A percentile compares a stretch with the other conserved stretches of the same genome.
Evolutionary conservation across 2,888 invertebrate genomes (phyloP).

Genomic region (Nezara viridula): DNA sequence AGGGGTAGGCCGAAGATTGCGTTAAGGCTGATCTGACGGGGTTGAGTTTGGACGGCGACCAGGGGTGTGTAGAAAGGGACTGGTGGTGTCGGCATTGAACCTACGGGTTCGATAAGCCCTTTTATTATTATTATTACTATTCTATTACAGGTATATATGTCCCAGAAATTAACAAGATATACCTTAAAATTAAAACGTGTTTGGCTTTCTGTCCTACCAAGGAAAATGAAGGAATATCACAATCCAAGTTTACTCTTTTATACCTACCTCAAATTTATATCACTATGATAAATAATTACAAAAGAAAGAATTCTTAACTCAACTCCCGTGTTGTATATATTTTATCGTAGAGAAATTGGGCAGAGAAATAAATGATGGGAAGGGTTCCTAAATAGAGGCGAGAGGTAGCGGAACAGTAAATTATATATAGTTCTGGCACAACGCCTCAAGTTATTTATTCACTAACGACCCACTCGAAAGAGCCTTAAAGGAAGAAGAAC

Average conservation of each 20-base stretch:
- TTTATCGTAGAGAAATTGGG: neutral
- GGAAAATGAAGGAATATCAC: neutral
- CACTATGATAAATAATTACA: neutral
- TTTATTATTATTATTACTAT: too few relatives aligned
- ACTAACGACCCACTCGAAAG: neutral
- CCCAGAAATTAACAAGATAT: too few relatives aligned
- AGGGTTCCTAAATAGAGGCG: neutral
- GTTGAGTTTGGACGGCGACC: too few relatives aligned
- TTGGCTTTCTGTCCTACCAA: neutral
- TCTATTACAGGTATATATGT: too few relatives aligned
- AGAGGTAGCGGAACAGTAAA: neutral
- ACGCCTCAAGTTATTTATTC: constrained; percentile 6
- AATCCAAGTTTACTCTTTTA: neutral
- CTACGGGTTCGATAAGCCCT: too few relatives aligned
- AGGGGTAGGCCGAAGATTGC: too few relatives aligned
- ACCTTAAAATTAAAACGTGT: too few relatives aligned
- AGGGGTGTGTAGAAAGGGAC: too few relatives aligned
- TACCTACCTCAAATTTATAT: neutral
- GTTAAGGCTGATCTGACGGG: too few relatives aligned
- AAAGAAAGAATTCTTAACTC: neutral
- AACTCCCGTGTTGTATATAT: neutral
- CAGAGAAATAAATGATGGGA: neutral
- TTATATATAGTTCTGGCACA: neutral
- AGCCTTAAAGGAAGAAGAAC: neutral
- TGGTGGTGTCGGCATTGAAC: too few relatives aligned